Evolutionary conservation across 2,888 invertebrate genomes (phyloP).

Genomic region (Habrosyne pyritoides): DNA sequence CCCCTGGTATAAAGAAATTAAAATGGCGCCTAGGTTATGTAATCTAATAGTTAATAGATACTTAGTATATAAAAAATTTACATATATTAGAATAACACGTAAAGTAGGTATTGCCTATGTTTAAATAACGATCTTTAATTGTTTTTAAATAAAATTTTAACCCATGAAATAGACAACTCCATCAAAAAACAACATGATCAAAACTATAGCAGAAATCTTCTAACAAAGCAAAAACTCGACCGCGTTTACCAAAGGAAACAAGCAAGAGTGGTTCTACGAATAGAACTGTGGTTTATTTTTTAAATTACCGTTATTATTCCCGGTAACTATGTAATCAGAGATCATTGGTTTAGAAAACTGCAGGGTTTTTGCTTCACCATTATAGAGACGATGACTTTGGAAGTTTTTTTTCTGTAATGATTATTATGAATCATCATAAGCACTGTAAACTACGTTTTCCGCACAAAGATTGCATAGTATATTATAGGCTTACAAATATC

Average conservation of each 20-base stretch:
- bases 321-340: conserved; percentile 48
- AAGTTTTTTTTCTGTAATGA: conserved; percentile 17
- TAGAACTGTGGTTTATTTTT: conserved; percentile 51
- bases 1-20: no score
- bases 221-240: conserved; percentile 36
- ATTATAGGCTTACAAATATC: no score
- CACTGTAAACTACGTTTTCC: no score
- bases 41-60: no score
- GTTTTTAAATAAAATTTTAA: no score
- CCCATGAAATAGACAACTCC: not conserved
- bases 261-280: conserved; percentile 57
- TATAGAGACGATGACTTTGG: conserved; percentile 24
- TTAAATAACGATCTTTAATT: no score
- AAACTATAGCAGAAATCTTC: conserved; percentile 24
- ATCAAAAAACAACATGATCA: conserved; percentile 17
- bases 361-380: conserved; percentile 35
- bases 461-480: no score
- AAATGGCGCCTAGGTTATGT: no score
- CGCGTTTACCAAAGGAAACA: conserved; percentile 52
- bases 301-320: conserved; percentile 66
- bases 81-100: no score
- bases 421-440: conserved; percentile 10
- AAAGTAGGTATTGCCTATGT: no score
- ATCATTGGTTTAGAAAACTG: conserved; percentile 46
- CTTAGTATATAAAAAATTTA: no score